These are phyloP conservation scores for Cremastobaeus sp. DNA, from an alignment of 2,888 invertebrate species.

Conservation along the genomic window DNA sequence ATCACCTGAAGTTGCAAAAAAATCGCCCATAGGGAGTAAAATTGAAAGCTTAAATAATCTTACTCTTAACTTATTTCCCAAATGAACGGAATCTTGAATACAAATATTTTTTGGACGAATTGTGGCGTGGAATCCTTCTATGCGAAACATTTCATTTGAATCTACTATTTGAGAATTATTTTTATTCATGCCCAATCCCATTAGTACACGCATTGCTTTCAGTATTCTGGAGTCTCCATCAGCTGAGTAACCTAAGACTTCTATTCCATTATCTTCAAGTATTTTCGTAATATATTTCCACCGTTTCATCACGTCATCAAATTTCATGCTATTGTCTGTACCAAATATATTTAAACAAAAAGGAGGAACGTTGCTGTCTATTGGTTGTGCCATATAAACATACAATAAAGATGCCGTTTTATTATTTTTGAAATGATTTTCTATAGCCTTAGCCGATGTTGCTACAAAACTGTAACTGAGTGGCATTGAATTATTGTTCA, in stretches of 20 bases:
- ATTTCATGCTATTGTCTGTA: background rate
- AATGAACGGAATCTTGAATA: background rate
- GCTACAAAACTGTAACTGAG: background rate
- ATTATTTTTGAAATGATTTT: background rate
- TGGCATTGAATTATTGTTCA: background rate
- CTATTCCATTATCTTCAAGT: background rate
- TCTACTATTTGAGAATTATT: too few relatives aligned
- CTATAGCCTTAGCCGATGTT: background rate
- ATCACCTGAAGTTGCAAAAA: background rate
- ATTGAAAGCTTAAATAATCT: background rate
- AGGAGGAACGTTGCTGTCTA: background rate
- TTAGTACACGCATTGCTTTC: background rate
- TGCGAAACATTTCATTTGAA: too few relatives aligned
- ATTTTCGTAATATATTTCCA: background rate
- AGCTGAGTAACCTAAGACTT: background rate
- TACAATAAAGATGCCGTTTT: background rate
- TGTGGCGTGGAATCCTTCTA: background rate
- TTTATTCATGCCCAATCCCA: background rate
- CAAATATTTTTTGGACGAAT: background rate
- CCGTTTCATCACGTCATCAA: background rate
- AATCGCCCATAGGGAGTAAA: constrained; percentile 2
- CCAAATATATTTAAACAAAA: constrained; percentile 1
- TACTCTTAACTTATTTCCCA: background rate
- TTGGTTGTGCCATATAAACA: background rate
- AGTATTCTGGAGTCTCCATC: background rate